Base-by-base conservation (phyloP, 1,140 invertebrate genomes). In the Teleopsis dalmanni region DNA sequence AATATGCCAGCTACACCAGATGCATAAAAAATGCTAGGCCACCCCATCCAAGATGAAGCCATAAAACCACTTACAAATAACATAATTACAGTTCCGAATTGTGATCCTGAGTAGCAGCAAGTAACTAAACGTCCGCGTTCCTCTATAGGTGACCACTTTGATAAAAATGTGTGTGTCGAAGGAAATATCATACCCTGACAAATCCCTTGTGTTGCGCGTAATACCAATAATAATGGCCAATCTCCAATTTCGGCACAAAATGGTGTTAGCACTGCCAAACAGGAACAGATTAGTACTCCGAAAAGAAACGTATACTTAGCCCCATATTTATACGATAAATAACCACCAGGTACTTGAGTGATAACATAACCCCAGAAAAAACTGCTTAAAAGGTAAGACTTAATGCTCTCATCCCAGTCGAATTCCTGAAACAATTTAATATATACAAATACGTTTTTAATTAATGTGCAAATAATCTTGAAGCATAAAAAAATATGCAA, bases 181-280 rank as follows among this genome's bases (percentile, higher is more conserved):
- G 91, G 91, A 60, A 87, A 85, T 14, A 88, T 77, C 9, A 88
- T 79, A 8, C 90, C 91, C 72, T 94, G 82, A 34, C 75, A 77
- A 3, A 94, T 67, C 0, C 91, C 91, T 62, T 88, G 82, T 0
- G 87, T 52, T 0, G 91, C 78, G 29, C 91, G 75, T 9, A 81
- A 67, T 56, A 72, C 61, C 58, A 67, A 50, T 1, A 49, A 69
- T 31, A 78, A 70, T 60, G 80, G 62, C 79, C 81, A 84, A 16
- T 76, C 80, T 2, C 81, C 77, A 1, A 47, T 37, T n/a, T 52
- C n/a, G 1, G 67, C 67, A 37, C 48, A 54, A 7, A 58, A 59
- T 1, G 76, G 78, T 48, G 65, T 78, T 23, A 75, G 55, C 47
- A 77, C 57, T 31, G 75, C 73, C 38, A 70, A 16, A 14, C 46